Evolutionary conservation across 2,888 invertebrate species (phyloP).

Genomic region (Elysia crispata): DNA sequence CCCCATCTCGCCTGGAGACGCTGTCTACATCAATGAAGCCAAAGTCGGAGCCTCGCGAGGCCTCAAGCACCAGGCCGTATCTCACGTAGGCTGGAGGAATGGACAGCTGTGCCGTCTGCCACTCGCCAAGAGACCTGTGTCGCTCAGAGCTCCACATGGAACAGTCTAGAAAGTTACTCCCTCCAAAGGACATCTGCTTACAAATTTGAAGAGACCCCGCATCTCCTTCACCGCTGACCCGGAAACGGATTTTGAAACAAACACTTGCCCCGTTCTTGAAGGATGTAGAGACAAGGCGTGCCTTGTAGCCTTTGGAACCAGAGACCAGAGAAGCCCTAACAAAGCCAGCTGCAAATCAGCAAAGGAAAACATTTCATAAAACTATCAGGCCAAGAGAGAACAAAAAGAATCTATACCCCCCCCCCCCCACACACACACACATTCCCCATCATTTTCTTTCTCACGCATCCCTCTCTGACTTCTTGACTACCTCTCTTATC

Average conservation of each 20-base stretch:
- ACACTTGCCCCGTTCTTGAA: conserved; percentile 47
- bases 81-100: background rate
- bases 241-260: conserved; percentile 50
- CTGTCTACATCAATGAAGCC: conserved; percentile 40
- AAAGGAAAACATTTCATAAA: too few relatives aligned
- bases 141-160: background rate
- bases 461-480: too few relatives aligned
- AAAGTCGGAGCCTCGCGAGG: background rate
- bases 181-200: conserved; percentile 13
- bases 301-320: conserved; percentile 41
- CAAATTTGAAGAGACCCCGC: conserved; percentile 47
- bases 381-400: too few relatives aligned
- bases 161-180: background rate
- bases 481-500: too few relatives aligned
- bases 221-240: conserved; percentile 18
- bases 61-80: conserved; percentile 17
- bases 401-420: too few relatives aligned
- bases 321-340: background rate
- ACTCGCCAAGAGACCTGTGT: background rate
- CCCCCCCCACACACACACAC: too few relatives aligned
- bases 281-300: conserved; percentile 46
- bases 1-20: conserved; percentile 18
- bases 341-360: conserved; percentile 20
- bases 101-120: background rate
- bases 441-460: too few relatives aligned